Evolutionary conservation across 2,113 vertebrate species (phyloP).

Genomic region (Rallus limicola): DNA sequence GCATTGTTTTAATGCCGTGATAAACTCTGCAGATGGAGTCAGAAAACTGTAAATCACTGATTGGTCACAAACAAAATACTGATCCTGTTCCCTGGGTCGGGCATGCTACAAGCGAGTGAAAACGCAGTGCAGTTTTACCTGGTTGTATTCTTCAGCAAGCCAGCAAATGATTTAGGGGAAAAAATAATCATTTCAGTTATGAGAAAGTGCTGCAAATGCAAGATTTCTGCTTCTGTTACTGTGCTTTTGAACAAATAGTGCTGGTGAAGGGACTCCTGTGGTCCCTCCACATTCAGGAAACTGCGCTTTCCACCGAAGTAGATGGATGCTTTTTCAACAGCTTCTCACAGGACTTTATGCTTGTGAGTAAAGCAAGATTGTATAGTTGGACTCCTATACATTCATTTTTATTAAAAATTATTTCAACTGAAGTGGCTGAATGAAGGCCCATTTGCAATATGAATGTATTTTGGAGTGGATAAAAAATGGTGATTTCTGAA

Average conservation of each 20-base stretch:
- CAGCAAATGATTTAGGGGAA: neutral
- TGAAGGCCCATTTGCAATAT: neutral
- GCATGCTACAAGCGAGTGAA: neutral
- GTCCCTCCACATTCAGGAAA: neutral
- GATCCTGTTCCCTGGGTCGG: neutral
- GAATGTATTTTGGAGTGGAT: neutral
- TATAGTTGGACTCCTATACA: neutral
- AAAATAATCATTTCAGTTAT: neutral
- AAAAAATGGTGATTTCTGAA: neutral
- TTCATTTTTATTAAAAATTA: neutral
- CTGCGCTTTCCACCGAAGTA: neutral
- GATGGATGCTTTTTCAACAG: neutral
- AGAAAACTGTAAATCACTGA: neutral
- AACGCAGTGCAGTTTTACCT: neutral
- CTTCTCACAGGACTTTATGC: neutral
- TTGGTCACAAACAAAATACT: neutral
- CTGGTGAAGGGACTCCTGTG: neutral
- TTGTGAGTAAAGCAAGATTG: neutral
- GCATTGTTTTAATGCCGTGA: conserved; percentile 25
- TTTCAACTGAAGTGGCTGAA: neutral
- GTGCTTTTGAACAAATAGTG: neutral
- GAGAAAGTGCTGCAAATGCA: neutral
- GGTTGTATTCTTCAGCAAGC: neutral
- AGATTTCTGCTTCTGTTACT: neutral
- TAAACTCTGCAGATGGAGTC: neutral